phyloP scores from a whole-genome alignment of 2,113 vertebrate genomes.

The Triplophysa dalaica region DNA sequence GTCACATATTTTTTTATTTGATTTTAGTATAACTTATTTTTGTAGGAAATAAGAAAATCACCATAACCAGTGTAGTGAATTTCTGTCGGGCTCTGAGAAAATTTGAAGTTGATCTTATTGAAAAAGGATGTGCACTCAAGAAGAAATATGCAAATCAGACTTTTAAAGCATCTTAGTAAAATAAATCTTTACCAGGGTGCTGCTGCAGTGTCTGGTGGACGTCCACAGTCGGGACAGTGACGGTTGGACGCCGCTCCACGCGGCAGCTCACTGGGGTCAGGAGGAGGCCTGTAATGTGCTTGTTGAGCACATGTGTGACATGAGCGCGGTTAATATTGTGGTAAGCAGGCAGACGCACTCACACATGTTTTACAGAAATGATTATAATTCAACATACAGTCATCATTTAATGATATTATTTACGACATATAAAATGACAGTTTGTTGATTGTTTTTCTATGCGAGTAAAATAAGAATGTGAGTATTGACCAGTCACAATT shows the following conservation, averaged over 20 bases:
- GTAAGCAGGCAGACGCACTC: conserved; percentile 54
- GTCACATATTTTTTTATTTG: no score
- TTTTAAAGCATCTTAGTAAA: neutral
- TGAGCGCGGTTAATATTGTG: conserved; percentile 76
- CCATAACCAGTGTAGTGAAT: no score
- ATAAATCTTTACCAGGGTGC: conserved; percentile 62
- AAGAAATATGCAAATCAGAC: no score
- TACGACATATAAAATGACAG: no score
- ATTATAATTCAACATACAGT: no score
- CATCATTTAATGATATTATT: no score
- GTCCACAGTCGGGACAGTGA: conserved; percentile 73
- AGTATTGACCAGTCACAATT: neutral
- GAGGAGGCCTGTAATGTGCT: conserved; percentile 77
- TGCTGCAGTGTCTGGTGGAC: conserved; percentile 71
- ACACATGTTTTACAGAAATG: neutral
- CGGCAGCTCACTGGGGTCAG: conserved; percentile 79
- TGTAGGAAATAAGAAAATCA: no score
- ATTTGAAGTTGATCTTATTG: no score
- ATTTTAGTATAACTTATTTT: no score
- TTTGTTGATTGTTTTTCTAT: neutral
- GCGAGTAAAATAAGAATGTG: no score
- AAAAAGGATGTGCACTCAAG: no score
- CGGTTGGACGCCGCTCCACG: conserved; percentile 77
- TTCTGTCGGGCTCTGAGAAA: no score
- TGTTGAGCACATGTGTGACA: conserved; percentile 75